These are phyloP conservation scores for Oryzias sinensis DNA, from an alignment of 2,797 vertebrate species.

Conservation along the genomic window DNA sequence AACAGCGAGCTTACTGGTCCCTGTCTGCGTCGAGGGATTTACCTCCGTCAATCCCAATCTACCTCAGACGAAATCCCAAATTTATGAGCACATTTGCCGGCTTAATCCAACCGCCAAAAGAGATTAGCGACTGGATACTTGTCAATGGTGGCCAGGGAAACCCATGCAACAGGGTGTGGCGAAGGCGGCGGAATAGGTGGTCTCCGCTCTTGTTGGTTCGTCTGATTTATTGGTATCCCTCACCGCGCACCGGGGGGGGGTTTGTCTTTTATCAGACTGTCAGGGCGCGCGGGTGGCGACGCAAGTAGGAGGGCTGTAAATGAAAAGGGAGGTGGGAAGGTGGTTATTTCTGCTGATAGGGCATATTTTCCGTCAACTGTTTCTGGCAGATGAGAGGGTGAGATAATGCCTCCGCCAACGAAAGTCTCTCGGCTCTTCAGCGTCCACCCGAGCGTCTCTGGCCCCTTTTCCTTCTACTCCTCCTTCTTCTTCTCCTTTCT, in stretches of 20 bases:
- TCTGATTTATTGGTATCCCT: slow-evolving; percentile 75
- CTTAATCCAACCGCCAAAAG: slow-evolving; percentile 73
- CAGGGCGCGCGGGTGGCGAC: slow-evolving; percentile 28
- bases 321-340: slow-evolving; percentile 6
- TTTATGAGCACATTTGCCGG: slow-evolving; percentile 71
- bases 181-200: slow-evolving; percentile 66
- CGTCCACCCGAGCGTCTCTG: slow-evolving; percentile 59
- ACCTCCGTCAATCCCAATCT: slow-evolving; percentile 67
- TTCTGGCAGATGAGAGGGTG: slow-evolving; percentile 75
- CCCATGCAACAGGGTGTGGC: slow-evolving; percentile 39
- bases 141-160: slow-evolving; percentile 65
- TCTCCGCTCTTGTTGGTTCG: slow-evolving; percentile 53
- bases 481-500: slow-evolving; percentile 30
- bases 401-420: slow-evolving; percentile 67
- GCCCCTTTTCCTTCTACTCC: slow-evolving; percentile 19
- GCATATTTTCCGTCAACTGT: slow-evolving; percentile 75
- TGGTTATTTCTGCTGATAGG: slow-evolving; percentile 76
- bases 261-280: slow-evolving; percentile 71
- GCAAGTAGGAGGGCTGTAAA: slow-evolving; percentile 3
- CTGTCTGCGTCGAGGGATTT: slow-evolving; percentile 46
- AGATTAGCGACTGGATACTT: slow-evolving; percentile 78
- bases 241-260: slow-evolving; percentile 59
- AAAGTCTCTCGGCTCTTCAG: slow-evolving; percentile 66
- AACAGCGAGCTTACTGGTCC: slow-evolving; percentile 39
- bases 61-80: slow-evolving; percentile 62